Evolutionary conservation across 1,140 invertebrate species (phyloP).

Genomic region (Orussus abietinus): DNA sequence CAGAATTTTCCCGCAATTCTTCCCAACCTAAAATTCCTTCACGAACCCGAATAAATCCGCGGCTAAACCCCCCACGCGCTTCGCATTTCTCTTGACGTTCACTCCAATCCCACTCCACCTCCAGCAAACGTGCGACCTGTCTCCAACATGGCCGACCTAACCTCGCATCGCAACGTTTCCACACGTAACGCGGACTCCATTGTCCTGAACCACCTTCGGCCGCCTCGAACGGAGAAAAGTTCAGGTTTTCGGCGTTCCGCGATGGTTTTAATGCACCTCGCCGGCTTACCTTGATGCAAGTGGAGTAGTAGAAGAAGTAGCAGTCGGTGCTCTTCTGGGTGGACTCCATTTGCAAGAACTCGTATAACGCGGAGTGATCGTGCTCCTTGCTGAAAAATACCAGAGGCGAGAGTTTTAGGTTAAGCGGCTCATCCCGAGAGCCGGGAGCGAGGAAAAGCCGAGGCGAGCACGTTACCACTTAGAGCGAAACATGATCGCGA

Average conservation of each 20-base stretch:
- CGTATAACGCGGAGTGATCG: constrained; percentile 48
- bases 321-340: constrained; percentile 69
- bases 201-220: no score
- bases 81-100: no score
- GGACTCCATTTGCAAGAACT: constrained; percentile 49
- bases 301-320: constrained; percentile 82
- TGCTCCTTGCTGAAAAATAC: constrained; percentile 45
- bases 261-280: no score
- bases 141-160: constrained; percentile 48
- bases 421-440: neutral
- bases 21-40: neutral
- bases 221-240: no score
- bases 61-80: no score
- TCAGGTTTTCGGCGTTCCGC: no score
- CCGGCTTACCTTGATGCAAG: constrained; percentile 73
- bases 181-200: no score
- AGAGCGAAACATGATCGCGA: constrained; percentile 43
- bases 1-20: no score
- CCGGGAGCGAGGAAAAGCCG: constrained; percentile 14
- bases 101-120: no score
- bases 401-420: constrained; percentile 12
- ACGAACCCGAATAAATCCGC: no score
- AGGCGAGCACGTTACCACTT: constrained; percentile 41
- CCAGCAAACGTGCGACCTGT: constrained; percentile 18
- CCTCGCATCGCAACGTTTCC: constrained; percentile 24